Evolutionary conservation across 1,140 invertebrate species (phyloP).

Genomic region (Tetramorium alpestre): DNA sequence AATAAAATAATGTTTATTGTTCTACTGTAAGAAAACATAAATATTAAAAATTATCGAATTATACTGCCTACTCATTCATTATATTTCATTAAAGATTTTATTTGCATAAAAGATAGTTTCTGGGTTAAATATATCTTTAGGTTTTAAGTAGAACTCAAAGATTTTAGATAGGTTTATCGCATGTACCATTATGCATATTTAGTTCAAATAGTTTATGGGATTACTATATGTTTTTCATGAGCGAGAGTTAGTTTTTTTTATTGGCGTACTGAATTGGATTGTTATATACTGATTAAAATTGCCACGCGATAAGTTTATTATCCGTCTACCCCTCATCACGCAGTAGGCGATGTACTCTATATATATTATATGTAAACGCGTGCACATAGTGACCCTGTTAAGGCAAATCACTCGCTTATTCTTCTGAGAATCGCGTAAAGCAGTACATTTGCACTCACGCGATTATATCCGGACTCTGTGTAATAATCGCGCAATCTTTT

Average conservation of each 20-base stretch:
- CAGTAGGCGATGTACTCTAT: not conserved
- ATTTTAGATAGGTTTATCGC: not conserved
- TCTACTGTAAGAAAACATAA: not conserved
- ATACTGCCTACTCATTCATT: not conserved
- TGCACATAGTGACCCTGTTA: conserved; percentile 27
- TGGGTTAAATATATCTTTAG: conserved; percentile 8
- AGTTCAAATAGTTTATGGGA: not conserved
- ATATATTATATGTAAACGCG: conserved; percentile 2
- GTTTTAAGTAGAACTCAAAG: conserved; percentile 10
- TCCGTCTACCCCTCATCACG: not conserved
- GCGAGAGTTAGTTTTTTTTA: not conserved
- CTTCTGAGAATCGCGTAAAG: conserved; percentile 16
- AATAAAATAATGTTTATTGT: not conserved
- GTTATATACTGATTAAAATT: conserved; percentile 17
- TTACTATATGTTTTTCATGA: conserved; percentile 11
- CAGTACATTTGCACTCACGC: conserved; percentile 17
- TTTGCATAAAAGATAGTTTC: not conserved
- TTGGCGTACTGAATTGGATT: conserved; percentile 11
- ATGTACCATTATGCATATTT: conserved; percentile 4
- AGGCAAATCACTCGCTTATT: conserved; percentile 15
- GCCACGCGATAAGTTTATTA: conserved; percentile 14
- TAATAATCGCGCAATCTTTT: not conserved
- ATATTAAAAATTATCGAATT: not conserved
- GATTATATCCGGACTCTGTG: not conserved
- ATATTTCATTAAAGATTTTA: not conserved